These are phyloP conservation scores for Anoplius nigerrimus DNA, from an alignment of 2,888 invertebrate species.

Conservation along the genomic window DNA sequence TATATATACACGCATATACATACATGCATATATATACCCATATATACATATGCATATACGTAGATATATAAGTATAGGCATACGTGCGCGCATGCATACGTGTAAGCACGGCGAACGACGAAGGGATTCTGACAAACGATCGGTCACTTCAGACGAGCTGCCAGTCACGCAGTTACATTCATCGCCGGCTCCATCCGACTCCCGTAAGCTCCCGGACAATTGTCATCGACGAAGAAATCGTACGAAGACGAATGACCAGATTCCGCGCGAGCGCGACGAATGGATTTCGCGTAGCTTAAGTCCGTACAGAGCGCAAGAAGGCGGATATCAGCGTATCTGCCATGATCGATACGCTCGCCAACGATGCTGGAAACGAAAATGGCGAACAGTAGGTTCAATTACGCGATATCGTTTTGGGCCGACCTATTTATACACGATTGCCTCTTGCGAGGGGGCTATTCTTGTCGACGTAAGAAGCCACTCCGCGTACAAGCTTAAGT, in stretches of 20 bases:
- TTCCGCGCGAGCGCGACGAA: no score
- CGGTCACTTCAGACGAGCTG: conserved; percentile 59
- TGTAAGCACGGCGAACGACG: conserved; percentile 36
- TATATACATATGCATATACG: not conserved
- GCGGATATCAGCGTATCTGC: no score
- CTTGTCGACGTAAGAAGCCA: conserved; percentile 43
- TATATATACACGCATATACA: conserved; percentile 26
- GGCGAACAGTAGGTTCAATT: conserved; percentile 37
- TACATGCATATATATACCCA: no score
- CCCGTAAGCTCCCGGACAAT: no score
- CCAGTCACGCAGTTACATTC: conserved; percentile 66
- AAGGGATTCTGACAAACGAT: conserved; percentile 47
- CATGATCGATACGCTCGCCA: no score
- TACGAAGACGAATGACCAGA: no score
- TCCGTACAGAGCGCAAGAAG: no score
- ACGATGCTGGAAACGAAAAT: no score
- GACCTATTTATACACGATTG: conserved; percentile 48
- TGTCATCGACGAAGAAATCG: no score
- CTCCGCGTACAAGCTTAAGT: conserved; percentile 40
- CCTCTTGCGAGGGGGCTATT: conserved; percentile 53
- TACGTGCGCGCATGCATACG: conserved; percentile 35
- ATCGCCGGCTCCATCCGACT: conserved; percentile 47
- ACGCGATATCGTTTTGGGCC: conserved; percentile 44
- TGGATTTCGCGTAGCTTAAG: no score
- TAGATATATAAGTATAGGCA: no score